Evolutionary conservation across 2,113 vertebrate genomes (phyloP).

Genomic region (zebrafish (Danio rerio)): GRCz12tu NC_133192.1:31341001-31341500

Average conservation of each 20-base stretch:
- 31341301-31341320: not conserved
- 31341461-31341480: not conserved
- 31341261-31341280: not conserved
- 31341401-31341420: not conserved
- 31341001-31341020: conserved; percentile 80
- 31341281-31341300: not conserved
- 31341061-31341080: conserved; percentile 49
- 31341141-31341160: not conserved
- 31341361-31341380: not conserved
- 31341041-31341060: conserved; percentile 65
- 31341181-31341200: not conserved
- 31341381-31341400: not conserved
- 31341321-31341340: not conserved
- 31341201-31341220: not conserved
- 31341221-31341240: not conserved
- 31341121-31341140: not conserved
- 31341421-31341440: not conserved
- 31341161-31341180: not conserved
- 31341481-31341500: not conserved
- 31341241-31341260: not conserved
- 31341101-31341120: conserved; percentile 7
- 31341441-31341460: no score
- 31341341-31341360: not conserved
- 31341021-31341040: conserved; percentile 78
- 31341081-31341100: conserved; percentile 52